A percentile compares a stretch with the other conserved stretches of the same genome.
Evolutionary conservation across 2,888 invertebrate genomes (phyloP).

Genomic region (Thereva nobilitata): DNA sequence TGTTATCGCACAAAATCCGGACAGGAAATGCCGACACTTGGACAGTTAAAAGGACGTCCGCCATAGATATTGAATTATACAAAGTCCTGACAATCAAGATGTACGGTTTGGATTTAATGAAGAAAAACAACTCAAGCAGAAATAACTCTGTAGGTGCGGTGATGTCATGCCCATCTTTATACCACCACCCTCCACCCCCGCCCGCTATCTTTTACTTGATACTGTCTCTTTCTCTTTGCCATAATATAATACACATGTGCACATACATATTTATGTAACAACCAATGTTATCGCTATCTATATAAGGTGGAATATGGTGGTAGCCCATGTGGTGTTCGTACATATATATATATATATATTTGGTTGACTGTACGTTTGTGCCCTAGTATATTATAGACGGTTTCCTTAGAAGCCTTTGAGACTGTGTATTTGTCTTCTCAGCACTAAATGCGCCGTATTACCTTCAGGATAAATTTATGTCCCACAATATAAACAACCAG

Average conservation of each 20-base stretch:
- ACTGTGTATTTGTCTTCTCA: constrained; percentile 27
- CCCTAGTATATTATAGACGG: constrained; percentile 15
- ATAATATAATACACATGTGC: too few relatives aligned
- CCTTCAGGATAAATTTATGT: constrained; percentile 32
- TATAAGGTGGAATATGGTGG: background rate
- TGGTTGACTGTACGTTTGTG: background rate
- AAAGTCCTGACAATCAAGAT: constrained; percentile 44
- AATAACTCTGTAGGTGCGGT: constrained; percentile 44
- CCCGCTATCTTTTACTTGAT: background rate
- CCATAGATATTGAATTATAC: constrained; percentile 38
- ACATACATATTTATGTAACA: too few relatives aligned
- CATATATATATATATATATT: background rate
- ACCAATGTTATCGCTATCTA: too few relatives aligned
- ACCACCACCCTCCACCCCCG: background rate
- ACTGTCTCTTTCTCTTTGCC: too few relatives aligned
- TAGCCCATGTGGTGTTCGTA: too few relatives aligned
- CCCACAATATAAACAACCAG: constrained; percentile 29
- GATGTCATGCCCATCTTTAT: constrained; percentile 39
- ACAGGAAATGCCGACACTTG: constrained; percentile 30
- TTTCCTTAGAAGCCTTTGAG: constrained; percentile 24
- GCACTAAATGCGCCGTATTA: constrained; percentile 26
- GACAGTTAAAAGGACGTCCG: constrained; percentile 33
- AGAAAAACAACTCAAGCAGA: constrained; percentile 45
- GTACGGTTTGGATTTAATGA: constrained; percentile 44
- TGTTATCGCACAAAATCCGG: constrained; percentile 25